Base-by-base conservation (phyloP, 2,888 invertebrate species). In the Ptychoptera contaminata region DNA sequence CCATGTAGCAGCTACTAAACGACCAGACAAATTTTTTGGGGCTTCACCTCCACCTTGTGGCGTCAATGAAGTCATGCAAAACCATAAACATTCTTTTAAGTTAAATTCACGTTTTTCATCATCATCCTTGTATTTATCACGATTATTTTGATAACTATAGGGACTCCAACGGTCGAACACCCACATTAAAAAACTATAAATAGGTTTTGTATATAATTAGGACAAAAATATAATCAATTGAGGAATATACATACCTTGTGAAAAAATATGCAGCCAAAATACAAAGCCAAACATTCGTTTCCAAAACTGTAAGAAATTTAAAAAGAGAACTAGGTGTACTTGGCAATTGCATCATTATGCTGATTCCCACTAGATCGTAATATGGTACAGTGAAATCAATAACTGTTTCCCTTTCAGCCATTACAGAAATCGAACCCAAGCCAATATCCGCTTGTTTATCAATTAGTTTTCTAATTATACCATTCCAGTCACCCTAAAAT, bases 321-420 rank as follows among this genome's bases (percentile, higher is more conserved):
- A 96, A 96, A 29, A 97, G 71, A 0, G 93, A 92, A 7, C 94
- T 92, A 23, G 86, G 82, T 0, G 86, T 80, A 54, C 81, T 80
- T 0, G 91, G 87, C 52, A 88, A 77, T 59, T 82, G 83, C 91
- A 96, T 94, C 60, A 97, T 73, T 51, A 98, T 96, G 0, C 93
- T 91, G 43, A 94, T 88, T 1, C 97, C 97, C 0, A 97, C 96
- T 51, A 96, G 72, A 68, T 98, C 97, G 64, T 97, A 97, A 63
- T 92, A 97, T 0, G 97, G 96, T 0, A 97, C 92, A 0, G 97
- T 97, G 61, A 96, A 97, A 65, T 97, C 97, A 2, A 97, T 90
- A 0, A 94, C 92, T 57, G 88, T 90, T 66, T 94, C 94, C 34
- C 97, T 70, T 55, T 96, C 96, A 0, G 96, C 94, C 91, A 94